Evolutionary conservation across 2,888 invertebrate species (phyloP).

Genomic region (Scaptomyza polygonia): DNA sequence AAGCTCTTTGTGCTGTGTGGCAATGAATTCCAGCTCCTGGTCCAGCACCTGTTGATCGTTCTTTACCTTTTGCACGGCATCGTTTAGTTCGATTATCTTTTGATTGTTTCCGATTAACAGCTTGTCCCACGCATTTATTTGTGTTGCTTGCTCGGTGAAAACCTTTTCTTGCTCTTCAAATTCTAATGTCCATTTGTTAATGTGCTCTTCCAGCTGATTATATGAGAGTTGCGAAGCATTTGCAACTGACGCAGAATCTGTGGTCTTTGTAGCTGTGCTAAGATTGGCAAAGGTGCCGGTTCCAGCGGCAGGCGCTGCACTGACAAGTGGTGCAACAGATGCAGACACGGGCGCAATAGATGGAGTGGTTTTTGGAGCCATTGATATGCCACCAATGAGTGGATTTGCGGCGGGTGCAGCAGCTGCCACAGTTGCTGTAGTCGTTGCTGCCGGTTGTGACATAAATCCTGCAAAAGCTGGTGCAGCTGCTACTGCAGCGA

Average conservation of each 20-base stretch:
- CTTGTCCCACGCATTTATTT: slow-evolving; percentile 98
- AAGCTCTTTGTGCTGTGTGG: slow-evolving; percentile 95
- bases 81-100: slow-evolving; percentile 94
- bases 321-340: slow-evolving; percentile 37
- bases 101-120: slow-evolving; percentile 95
- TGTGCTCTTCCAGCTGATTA: slow-evolving; percentile 93
- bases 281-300: slow-evolving; percentile 71
- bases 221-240: slow-evolving; percentile 88
- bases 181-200: slow-evolving; percentile 97
- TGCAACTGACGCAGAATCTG: slow-evolving; percentile 82
- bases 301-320: slow-evolving; percentile 36
- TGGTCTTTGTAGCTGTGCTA: slow-evolving; percentile 75
- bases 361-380: slow-evolving; percentile 52
- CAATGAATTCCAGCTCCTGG: slow-evolving; percentile 96
- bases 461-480: slow-evolving; percentile 49
- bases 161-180: slow-evolving; percentile 96
- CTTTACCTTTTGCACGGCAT: slow-evolving; percentile 94
- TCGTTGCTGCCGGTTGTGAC: slow-evolving; percentile 44
- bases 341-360: slow-evolving; percentile 35
- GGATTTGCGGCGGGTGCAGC: slow-evolving; percentile 32
- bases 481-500: slow-evolving; percentile 28
- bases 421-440: slow-evolving; percentile 20
- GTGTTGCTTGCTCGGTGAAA: slow-evolving; percentile 96
- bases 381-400: slow-evolving; percentile 43
- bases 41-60: slow-evolving; percentile 95